Evolutionary conservation across 92 coral and sea anemone species (phyloP).

Genomic region (Epizoanthus rinbou): DNA sequence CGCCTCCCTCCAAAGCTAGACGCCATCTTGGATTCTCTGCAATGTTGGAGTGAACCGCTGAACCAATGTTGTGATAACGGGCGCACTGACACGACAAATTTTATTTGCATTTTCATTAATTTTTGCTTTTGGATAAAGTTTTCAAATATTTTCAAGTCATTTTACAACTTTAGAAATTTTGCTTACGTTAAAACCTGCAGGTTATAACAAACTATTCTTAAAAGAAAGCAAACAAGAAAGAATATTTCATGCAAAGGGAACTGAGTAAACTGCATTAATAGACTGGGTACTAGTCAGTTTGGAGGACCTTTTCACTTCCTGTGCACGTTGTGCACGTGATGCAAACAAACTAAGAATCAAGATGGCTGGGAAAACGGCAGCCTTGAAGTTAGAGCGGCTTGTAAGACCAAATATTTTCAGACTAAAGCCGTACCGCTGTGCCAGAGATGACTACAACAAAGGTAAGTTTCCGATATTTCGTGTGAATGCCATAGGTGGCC

Average conservation of each 20-base stretch:
- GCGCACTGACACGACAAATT: neutral
- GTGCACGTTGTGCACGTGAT: slow-evolving; percentile 1
- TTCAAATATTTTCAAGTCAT: too few relatives aligned
- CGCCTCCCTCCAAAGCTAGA: slow-evolving; percentile 51
- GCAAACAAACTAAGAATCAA: neutral
- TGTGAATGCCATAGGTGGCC: neutral
- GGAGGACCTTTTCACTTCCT: neutral
- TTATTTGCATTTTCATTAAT: too few relatives aligned
- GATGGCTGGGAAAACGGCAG: neutral
- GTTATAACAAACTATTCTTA: too few relatives aligned
- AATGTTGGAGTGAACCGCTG: slow-evolving; percentile 50
- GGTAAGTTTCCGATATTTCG: slow-evolving; percentile 8
- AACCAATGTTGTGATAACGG: slow-evolving; percentile 29
- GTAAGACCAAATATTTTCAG: slow-evolving; percentile 56
- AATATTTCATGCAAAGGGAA: too few relatives aligned
- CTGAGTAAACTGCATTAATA: neutral
- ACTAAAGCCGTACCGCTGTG: slow-evolving; percentile 57
- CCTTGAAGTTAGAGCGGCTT: slow-evolving; percentile 33
- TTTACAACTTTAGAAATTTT: too few relatives aligned
- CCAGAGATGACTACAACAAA: slow-evolving; percentile 52
- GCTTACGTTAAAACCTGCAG: too few relatives aligned
- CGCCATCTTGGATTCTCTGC: slow-evolving; percentile 55
- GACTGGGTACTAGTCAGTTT: neutral
- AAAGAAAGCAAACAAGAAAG: too few relatives aligned
- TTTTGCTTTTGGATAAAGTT: too few relatives aligned